These are phyloP conservation scores for Mythimna lalbum DNA, from an alignment of 2,888 invertebrate species.

Conservation along the genomic window DNA sequence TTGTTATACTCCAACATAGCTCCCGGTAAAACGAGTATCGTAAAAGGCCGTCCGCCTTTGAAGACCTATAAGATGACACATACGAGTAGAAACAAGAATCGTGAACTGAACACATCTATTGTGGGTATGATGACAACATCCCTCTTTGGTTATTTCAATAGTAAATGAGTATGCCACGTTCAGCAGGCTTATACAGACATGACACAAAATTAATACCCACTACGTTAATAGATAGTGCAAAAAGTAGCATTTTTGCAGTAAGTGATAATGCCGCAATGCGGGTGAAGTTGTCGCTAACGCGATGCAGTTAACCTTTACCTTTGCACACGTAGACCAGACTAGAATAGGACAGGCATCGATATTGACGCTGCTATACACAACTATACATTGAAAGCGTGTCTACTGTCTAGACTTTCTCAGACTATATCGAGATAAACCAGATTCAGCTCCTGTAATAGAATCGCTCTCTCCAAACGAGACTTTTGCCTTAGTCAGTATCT, in stretches of 20 bases:
- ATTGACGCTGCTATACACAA: slow-evolving; percentile 6
- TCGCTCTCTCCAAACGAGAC: slow-evolving; percentile 26
- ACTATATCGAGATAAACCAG: slow-evolving; percentile 32
- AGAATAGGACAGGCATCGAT: slow-evolving; percentile 18
- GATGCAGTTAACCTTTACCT: slow-evolving; percentile 43
- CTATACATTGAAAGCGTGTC: slow-evolving; percentile 1
- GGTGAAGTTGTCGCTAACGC: slow-evolving; percentile 31
- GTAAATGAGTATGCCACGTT: neutral
- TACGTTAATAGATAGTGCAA: slow-evolving; percentile 1
- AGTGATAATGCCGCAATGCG: slow-evolving; percentile 55
- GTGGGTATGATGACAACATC: neutral
- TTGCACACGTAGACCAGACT: slow-evolving; percentile 23
- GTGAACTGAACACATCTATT: neutral
- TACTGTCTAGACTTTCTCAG: slow-evolving; percentile 39
- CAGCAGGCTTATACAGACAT: neutral
- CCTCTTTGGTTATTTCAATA: neutral
- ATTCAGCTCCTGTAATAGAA: slow-evolving; percentile 30
- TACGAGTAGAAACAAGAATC: neutral
- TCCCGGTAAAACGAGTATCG: neutral
- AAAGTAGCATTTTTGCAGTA: slow-evolving; percentile 12
- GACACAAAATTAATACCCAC: neutral
- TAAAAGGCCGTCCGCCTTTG: neutral
- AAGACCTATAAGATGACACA: neutral
- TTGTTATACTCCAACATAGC: neutral
- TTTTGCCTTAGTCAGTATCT: slow-evolving; percentile 1